Percentiles rank a stretch among this genome's conserved stretches.
These are phyloP conservation scores for Acanthosoma haemorrhoidale DNA, from an alignment of 2,888 invertebrate species.

Conservation along the genomic window DNA sequence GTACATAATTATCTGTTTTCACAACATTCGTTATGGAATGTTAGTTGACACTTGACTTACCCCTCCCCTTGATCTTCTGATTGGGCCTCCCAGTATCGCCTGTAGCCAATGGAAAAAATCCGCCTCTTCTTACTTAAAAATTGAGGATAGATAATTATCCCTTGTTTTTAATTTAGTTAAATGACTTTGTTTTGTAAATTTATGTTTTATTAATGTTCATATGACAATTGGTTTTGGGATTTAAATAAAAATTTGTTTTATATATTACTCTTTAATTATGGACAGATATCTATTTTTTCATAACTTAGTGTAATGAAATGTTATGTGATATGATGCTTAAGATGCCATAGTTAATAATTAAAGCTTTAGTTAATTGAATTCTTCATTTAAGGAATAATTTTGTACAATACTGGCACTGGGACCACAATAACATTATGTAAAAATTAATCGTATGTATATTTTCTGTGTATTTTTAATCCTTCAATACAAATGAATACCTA, in stretches of 20 bases:
- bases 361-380: not conserved
- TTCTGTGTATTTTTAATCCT: not conserved
- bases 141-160: no score
- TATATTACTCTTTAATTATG: not conserved
- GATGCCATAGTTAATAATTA: slow-evolving; percentile 18
- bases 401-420: not conserved
- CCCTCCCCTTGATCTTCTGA: no score
- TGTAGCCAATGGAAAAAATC: no score
- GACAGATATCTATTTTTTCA: slow-evolving; percentile 17
- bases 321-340: slow-evolving; percentile 24
- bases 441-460: not conserved
- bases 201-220: not conserved
- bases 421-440: not conserved
- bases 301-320: slow-evolving; percentile 15
- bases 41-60: no score
- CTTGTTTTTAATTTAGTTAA: no score
- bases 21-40: no score
- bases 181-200: no score
- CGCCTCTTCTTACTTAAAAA: no score
- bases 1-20: no score
- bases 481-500: not conserved
- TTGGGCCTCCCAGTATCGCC: no score
- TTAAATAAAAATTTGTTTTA: slow-evolving; percentile 2
- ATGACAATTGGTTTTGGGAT: not conserved
- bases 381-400: not conserved